Conservation (phyloP, 2,797 vertebrate species). For the Helarctos malayanus region DNA sequence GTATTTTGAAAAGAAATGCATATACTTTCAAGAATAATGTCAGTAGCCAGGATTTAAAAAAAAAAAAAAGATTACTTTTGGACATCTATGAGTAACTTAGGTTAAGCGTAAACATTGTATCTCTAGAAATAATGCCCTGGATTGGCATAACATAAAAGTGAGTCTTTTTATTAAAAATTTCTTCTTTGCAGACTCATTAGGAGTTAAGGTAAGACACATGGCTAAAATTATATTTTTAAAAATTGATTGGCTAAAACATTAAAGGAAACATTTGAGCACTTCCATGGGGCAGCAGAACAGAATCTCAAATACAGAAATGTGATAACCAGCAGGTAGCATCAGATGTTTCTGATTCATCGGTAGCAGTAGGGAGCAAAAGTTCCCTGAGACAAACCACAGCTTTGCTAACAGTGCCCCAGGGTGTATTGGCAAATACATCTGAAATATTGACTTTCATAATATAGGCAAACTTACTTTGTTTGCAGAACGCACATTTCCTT, state of each 20-base stretch:
- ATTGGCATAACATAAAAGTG: background rate
- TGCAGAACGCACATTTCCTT: background rate
- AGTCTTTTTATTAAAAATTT: background rate
- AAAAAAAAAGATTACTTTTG: background rate
- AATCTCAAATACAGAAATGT: background rate
- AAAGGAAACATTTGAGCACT: background rate
- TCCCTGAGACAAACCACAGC: background rate
- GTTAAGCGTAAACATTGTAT: background rate
- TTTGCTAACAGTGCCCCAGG: background rate
- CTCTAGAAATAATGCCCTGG: background rate
- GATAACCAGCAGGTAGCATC: background rate
- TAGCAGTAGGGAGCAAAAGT: background rate
- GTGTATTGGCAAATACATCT: background rate
- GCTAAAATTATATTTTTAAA: background rate
- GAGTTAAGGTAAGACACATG: background rate
- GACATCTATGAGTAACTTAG: background rate
- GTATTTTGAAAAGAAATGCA: background rate
- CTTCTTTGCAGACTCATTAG: background rate
- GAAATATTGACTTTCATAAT: conserved; percentile 66
- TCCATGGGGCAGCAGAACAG: background rate
- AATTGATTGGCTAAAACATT: background rate
- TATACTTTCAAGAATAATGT: background rate
- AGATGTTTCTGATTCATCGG: background rate
- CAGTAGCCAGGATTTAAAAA: background rate
- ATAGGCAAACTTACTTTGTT: conserved; percentile 12